phyloP scores from a whole-genome alignment of 1,140 invertebrate species.

The Megalonaias nervosa region DNA sequence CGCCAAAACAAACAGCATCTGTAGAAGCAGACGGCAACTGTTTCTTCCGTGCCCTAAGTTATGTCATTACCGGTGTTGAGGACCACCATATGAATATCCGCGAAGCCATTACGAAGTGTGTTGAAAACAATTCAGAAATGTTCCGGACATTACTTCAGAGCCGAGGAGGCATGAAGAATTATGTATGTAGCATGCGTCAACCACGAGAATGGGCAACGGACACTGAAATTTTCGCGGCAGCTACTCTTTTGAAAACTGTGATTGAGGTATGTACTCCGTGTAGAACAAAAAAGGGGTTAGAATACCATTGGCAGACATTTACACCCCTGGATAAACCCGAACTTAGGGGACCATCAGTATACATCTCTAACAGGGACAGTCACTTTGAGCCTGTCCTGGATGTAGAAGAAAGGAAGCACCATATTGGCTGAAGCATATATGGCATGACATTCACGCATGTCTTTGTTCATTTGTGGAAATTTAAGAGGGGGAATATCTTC shows the following conservation, averaged over 20 bases:
- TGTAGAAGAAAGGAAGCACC: slow-evolving; percentile 10
- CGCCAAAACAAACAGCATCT: slow-evolving; percentile 37
- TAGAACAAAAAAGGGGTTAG: slow-evolving; percentile 21
- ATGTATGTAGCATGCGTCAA: slow-evolving; percentile 41
- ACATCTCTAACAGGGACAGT: slow-evolving; percentile 46
- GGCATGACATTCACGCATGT: no score
- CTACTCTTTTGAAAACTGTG: slow-evolving; percentile 44
- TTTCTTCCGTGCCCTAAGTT: slow-evolving; percentile 49
- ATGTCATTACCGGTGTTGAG: slow-evolving; percentile 43
- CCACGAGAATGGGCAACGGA: slow-evolving; percentile 52
- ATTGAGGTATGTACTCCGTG: slow-evolving; percentile 45
- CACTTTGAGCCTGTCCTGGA: slow-evolving; percentile 53
- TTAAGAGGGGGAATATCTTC: no score
- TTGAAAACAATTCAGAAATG: slow-evolving; percentile 44
- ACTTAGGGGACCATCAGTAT: slow-evolving; percentile 37
- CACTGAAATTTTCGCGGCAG: slow-evolving; percentile 48
- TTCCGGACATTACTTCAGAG: slow-evolving; percentile 49
- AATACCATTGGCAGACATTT: slow-evolving; percentile 52
- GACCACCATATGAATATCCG: slow-evolving; percentile 43
- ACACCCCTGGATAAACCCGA: slow-evolving; percentile 41
- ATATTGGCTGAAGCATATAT: no score
- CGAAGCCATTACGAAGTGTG: slow-evolving; percentile 40
- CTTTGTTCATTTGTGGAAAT: no score
- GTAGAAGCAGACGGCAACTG: slow-evolving; percentile 45
- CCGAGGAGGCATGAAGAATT: slow-evolving; percentile 48